phyloP scores from a whole-genome alignment of 2,888 invertebrate species.

The Meliscaeva auricollis region DNA sequence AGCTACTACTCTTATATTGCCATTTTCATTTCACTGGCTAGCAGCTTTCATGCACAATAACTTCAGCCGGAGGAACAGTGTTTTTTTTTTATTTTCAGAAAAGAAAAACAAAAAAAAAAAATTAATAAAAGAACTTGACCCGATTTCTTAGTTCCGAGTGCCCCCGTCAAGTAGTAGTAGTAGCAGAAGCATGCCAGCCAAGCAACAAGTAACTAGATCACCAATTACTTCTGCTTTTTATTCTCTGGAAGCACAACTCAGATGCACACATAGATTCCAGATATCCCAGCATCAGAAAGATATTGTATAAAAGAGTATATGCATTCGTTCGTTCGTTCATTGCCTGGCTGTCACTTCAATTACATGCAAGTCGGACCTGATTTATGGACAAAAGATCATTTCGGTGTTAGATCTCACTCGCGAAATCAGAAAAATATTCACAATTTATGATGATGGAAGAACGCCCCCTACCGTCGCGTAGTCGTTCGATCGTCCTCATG shows the following conservation, averaged over 20 bases:
- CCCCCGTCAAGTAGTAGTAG: slow-evolving; percentile 18
- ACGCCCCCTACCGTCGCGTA: slow-evolving; percentile 27
- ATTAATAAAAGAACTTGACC: slow-evolving; percentile 63
- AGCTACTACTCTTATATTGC: slow-evolving; percentile 21
- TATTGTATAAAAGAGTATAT: too few species aligned
- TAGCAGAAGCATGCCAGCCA: background rate
- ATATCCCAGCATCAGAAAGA: slow-evolving; percentile 37
- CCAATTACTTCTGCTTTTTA: slow-evolving; percentile 70
- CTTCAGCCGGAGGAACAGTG: slow-evolving; percentile 9
- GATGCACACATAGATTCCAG: slow-evolving; percentile 32
- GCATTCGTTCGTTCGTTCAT: slow-evolving; percentile 14
- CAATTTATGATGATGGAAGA: slow-evolving; percentile 67
- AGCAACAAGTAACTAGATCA: slow-evolving; percentile 57
- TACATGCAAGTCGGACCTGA: slow-evolving; percentile 58
- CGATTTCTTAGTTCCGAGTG: slow-evolving; percentile 42
- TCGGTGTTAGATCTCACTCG: slow-evolving; percentile 47
- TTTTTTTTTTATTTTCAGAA: too few species aligned
- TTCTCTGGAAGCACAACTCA: slow-evolving; percentile 14
- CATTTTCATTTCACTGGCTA: slow-evolving; percentile 32
- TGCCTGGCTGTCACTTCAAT: slow-evolving; percentile 65
- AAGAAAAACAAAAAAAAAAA: slow-evolving; percentile 45
- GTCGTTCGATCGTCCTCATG: too few species aligned
- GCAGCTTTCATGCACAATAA: slow-evolving; percentile 31
- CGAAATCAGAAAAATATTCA: slow-evolving; percentile 62
- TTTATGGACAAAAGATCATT: slow-evolving; percentile 64